Conservation (phyloP, 2,113 vertebrate species). For the Odocoileus hemionus region DNA sequence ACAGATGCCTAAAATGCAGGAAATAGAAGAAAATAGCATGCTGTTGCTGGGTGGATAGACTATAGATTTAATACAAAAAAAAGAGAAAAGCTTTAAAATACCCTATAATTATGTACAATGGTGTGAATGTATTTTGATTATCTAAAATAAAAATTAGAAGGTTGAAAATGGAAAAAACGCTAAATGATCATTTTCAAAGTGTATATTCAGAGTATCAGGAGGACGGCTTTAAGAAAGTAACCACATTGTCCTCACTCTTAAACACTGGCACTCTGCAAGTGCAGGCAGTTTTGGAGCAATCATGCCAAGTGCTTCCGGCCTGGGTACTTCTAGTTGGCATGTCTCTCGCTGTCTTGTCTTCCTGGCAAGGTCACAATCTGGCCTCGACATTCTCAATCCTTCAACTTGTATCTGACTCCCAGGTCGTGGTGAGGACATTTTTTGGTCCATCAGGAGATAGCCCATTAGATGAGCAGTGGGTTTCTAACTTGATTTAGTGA, state of each 20-base stretch:
- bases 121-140: not conserved
- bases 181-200: not conserved
- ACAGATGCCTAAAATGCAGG: not conserved
- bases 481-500: not conserved
- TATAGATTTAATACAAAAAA: conserved; percentile 30
- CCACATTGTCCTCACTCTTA: not conserved
- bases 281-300: not conserved
- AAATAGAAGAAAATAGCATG: not conserved
- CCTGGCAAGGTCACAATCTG: not conserved
- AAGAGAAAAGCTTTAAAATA: not conserved
- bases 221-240: not conserved
- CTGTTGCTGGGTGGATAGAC: not conserved
- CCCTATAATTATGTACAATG: not conserved
- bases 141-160: conserved; percentile 32
- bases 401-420: not conserved
- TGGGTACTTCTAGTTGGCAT: rapidly evolving
- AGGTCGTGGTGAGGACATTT: rapidly evolving
- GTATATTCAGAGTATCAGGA: not conserved
- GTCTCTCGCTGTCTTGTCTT: not conserved
- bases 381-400: not conserved
- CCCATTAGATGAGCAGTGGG: not conserved
- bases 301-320: rapidly evolving
- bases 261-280: not conserved
- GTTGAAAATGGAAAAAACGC: not conserved
- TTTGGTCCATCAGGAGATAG: not conserved